phyloP scores from a whole-genome alignment of 2,797 vertebrate genomes.

The Amniataba percoides region DNA sequence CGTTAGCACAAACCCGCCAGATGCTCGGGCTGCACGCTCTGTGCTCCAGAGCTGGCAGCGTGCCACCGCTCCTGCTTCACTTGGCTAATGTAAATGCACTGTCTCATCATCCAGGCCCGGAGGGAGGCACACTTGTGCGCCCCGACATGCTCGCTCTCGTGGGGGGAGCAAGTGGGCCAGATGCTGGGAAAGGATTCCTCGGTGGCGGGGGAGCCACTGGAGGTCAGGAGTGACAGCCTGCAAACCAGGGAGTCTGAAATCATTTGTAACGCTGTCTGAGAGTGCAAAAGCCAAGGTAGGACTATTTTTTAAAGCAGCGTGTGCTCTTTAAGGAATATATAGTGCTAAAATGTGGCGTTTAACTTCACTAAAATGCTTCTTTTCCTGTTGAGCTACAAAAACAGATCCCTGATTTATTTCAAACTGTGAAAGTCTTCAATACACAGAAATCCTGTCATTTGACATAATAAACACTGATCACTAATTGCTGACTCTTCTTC shows the following conservation, averaged over 20 bases:
- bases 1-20: conserved; percentile 58
- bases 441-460: background rate
- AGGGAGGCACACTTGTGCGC: conserved; percentile 61
- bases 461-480: background rate
- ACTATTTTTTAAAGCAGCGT: conserved; percentile 1
- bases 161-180: conserved; percentile 47
- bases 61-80: conserved; percentile 65
- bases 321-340: conserved; percentile 11
- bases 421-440: background rate
- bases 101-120: conserved; percentile 64
- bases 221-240: conserved; percentile 64
- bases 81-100: conserved; percentile 71
- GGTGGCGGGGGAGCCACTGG: conserved; percentile 32
- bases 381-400: background rate
- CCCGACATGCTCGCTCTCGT: conserved; percentile 59
- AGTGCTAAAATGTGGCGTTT: conserved; percentile 1
- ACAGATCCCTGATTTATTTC: background rate
- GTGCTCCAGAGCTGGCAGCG: conserved; percentile 57
- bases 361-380: background rate
- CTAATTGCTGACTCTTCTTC: background rate
- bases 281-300: conserved; percentile 16
- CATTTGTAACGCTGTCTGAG: conserved; percentile 43
- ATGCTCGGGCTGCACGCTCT: conserved; percentile 65
- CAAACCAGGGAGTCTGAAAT: conserved; percentile 35
- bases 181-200: conserved; percentile 50